phyloP scores from a whole-genome alignment of 2,888 invertebrate species.

The Cheilosia soror region DNA sequence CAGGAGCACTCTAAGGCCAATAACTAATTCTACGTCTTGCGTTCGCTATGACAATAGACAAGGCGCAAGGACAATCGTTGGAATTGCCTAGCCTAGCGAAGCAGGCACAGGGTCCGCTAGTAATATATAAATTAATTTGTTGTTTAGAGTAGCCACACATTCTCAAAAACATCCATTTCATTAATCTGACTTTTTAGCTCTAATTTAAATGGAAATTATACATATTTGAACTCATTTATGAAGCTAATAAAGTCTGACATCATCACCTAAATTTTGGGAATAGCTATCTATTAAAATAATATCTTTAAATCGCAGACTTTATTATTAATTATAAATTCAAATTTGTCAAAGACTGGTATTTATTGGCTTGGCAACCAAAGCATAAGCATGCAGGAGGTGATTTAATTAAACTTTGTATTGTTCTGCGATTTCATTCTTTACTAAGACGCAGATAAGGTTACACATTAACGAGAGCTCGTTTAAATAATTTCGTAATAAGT shows the following conservation, averaged over 20 bases:
- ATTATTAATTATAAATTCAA: slow-evolving; percentile 56
- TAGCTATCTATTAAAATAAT: not conserved
- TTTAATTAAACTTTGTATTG: slow-evolving; percentile 17
- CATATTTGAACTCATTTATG: slow-evolving; percentile 26
- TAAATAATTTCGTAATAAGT: slow-evolving; percentile 24
- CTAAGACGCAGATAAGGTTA: not conserved
- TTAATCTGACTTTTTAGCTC: not conserved
- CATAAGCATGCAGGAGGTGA: not conserved
- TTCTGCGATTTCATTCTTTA: not conserved
- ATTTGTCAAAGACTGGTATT: slow-evolving; percentile 33
- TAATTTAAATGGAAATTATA: slow-evolving; percentile 45
- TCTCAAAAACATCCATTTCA: not conserved
- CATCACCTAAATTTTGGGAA: slow-evolving; percentile 10
- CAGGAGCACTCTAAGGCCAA: too few species aligned
- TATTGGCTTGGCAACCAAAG: slow-evolving; percentile 17
- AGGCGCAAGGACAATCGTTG: too few species aligned
- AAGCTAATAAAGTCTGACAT: slow-evolving; percentile 26
- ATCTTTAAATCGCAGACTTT: slow-evolving; percentile 6
- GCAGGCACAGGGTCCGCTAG: too few species aligned
- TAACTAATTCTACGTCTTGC: too few species aligned
- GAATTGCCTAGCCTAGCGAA: too few species aligned
- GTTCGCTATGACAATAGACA: too few species aligned
- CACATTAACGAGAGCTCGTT: not conserved
- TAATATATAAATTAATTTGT: too few species aligned
- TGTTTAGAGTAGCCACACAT: too few species aligned